These are phyloP conservation scores for Eudyptes chrysolophus DNA, from an alignment of 2,113 vertebrate genomes.

Conservation along the genomic window DNA sequence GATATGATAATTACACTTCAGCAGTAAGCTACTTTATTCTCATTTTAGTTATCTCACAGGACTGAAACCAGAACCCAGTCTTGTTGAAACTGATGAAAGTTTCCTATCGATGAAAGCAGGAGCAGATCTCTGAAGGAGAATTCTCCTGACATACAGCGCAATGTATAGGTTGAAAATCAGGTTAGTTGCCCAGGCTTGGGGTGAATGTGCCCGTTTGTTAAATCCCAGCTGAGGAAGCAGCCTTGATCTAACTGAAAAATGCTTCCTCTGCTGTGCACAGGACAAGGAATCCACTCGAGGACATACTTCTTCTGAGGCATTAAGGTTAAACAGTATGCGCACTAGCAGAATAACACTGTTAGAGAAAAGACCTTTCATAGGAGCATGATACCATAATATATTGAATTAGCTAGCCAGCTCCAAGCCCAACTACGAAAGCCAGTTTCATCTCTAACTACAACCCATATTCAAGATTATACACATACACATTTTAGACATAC, in stretches of 20 bases:
- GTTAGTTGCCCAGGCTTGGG: not conserved
- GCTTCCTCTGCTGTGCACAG: not conserved
- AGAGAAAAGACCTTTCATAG: not conserved
- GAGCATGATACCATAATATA: not conserved
- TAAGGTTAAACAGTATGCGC: not conserved
- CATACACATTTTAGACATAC: not conserved
- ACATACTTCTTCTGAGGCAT: not conserved
- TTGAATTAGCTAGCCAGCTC: not conserved
- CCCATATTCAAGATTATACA: not conserved
- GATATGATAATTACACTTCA: slow-evolving; percentile 33
- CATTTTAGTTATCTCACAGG: slow-evolving; percentile 52
- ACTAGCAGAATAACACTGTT: not conserved
- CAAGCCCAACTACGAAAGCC: rapidly evolving
- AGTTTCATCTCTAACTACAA: not conserved
- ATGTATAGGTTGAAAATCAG: not conserved
- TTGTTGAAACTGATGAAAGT: not conserved
- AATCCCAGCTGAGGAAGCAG: not conserved
- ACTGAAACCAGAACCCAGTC: not conserved
- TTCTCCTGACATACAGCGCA: not conserved
- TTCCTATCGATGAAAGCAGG: not conserved
- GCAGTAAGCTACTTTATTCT: slow-evolving; percentile 48
- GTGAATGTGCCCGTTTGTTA: not conserved
- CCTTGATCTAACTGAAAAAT: not conserved
- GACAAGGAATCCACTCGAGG: not conserved
- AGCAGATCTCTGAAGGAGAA: slow-evolving; percentile 26